phyloP scores from a whole-genome alignment of 2,113 vertebrate species.

The Cynopterus brachyotis region DNA sequence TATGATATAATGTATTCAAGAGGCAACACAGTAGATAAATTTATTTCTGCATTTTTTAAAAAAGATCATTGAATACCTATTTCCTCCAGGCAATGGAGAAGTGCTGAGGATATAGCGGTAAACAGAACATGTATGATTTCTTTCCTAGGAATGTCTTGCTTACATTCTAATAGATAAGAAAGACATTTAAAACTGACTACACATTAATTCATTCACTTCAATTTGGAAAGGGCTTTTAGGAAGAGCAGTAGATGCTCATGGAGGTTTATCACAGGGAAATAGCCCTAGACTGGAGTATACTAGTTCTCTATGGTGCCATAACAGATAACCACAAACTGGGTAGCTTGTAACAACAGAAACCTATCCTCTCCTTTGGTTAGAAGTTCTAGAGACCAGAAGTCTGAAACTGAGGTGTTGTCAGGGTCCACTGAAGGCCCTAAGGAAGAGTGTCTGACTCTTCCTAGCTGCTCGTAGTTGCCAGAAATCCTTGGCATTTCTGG shows the following conservation, averaged over 20 bases:
- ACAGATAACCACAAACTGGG: neutral
- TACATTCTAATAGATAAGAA: neutral
- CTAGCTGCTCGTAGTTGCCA: neutral
- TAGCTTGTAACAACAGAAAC: neutral
- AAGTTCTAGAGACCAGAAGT: neutral
- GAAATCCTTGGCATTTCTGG: neutral
- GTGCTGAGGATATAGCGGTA: neutral
- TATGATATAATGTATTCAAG: neutral
- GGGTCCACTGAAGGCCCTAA: neutral
- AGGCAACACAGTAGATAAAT: neutral
- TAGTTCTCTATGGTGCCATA: neutral
- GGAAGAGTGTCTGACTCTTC: neutral
- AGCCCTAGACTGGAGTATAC: neutral
- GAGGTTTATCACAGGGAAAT: too few relatives aligned
- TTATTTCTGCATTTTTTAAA: neutral
- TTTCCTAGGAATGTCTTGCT: neutral
- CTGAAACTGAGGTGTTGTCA: neutral
- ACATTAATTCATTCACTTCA: neutral
- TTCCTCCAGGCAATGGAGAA: neutral
- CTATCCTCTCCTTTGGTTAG: neutral
- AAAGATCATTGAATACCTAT: neutral
- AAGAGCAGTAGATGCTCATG: neutral
- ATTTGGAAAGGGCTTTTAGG: constrained; percentile 9
- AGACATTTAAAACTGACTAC: neutral
- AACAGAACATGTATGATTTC: neutral